Evolutionary conservation across 2,797 vertebrate genomes (phyloP).

Genomic region (Danio choprae): DNA sequence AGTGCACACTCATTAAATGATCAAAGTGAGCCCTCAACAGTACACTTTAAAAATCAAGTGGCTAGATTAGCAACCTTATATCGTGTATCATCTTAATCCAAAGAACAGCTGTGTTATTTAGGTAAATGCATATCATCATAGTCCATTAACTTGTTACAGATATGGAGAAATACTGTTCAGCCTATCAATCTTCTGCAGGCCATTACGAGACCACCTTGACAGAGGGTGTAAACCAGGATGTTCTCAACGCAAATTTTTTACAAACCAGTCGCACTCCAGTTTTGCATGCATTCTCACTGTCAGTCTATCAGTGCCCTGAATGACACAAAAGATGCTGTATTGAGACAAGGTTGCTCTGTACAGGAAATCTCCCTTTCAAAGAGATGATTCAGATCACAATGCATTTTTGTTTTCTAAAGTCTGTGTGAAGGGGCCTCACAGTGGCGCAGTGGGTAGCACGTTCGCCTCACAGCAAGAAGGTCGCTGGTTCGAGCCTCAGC

Average conservation of each 20-base stretch:
- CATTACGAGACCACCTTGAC: not conserved
- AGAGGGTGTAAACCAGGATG: not conserved
- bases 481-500: too few species aligned
- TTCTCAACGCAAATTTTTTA: not conserved
- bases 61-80: not conserved
- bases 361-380: not conserved
- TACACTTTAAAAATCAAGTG: not conserved
- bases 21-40: not conserved
- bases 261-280: not conserved
- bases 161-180: not conserved
- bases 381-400: conserved; percentile 4
- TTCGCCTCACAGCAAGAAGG: too few species aligned
- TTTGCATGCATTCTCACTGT: not conserved
- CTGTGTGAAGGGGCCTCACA: too few species aligned
- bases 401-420: not conserved
- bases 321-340: not conserved
- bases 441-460: too few species aligned
- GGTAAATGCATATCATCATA: not conserved
- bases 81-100: not conserved
- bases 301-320: not conserved
- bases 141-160: conserved; percentile 1
- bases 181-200: not conserved
- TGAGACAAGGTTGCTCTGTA: not conserved
- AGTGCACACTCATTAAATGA: not conserved
- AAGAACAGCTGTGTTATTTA: not conserved